Percentiles rank a stretch among this genome's conserved stretches.
Conservation (phyloP, 2,888 invertebrate species). For the Synanthedon myopaeformis region DNA sequence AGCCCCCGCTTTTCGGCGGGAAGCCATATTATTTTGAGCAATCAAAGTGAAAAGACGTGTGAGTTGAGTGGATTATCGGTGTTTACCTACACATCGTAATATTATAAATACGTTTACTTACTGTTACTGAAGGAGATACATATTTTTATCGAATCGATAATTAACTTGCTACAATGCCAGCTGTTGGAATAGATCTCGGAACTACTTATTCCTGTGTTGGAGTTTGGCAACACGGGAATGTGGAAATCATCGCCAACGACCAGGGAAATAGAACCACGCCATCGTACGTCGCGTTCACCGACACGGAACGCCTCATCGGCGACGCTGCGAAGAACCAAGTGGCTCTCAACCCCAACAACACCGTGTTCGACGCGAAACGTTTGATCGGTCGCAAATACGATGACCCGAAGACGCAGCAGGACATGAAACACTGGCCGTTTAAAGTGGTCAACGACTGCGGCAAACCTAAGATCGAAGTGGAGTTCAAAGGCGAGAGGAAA, state of each 20-base stretch:
- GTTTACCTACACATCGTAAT: no score
- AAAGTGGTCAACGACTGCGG: conserved; percentile 63
- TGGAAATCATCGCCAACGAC: conserved; percentile 72
- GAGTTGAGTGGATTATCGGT: no score
- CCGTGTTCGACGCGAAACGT: conserved; percentile 66
- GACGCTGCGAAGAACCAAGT: conserved; percentile 72
- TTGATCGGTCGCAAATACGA: no score
- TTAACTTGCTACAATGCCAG: conserved; percentile 44
- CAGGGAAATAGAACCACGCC: conserved; percentile 73
- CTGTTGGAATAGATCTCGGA: conserved; percentile 68
- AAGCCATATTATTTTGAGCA: not conserved
- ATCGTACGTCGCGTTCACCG: conserved; percentile 73
- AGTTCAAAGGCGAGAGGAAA: no score
- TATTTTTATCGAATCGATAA: not conserved
- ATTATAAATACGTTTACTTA: not conserved
- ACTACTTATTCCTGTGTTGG: conserved; percentile 71
- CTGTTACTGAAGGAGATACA: not conserved
- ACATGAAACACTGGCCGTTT: no score
- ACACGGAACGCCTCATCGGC: conserved; percentile 67
- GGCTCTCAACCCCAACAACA: conserved; percentile 74
- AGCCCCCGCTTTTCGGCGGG: not conserved
- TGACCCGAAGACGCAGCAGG: no score
- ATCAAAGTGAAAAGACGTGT: not conserved
- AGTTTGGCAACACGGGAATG: conserved; percentile 74
- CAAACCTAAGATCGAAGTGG: conserved; percentile 47